A percentile compares a stretch with the other conserved stretches of the same genome.
phyloP scores from a whole-genome alignment of 2,113 vertebrate genomes.

The Leiothrix lutea region DNA sequence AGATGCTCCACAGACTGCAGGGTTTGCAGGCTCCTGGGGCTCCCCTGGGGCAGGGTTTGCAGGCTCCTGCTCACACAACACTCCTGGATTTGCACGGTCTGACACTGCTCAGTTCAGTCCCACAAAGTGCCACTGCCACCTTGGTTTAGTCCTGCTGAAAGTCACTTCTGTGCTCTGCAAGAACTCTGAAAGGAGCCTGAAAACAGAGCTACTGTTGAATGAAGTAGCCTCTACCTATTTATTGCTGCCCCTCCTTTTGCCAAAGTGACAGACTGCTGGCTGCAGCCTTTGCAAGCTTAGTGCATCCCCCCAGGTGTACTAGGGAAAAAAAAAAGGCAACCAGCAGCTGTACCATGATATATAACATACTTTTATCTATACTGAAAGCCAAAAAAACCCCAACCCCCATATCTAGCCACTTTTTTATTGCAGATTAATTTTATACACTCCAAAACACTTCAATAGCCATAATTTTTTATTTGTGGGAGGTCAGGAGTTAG shows the following conservation, averaged over 20 bases:
- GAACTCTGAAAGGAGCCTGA: background rate
- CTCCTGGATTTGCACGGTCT: background rate
- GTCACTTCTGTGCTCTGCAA: background rate
- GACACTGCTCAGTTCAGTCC: fast-evolving
- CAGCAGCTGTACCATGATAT: background rate
- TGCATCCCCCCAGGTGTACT: background rate
- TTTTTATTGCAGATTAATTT: background rate
- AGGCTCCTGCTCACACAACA: no score
- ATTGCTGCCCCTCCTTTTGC: background rate
- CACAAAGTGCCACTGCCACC: background rate
- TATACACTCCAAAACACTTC: background rate
- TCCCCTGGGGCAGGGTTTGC: no score
- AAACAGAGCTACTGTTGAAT: background rate
- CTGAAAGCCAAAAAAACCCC: background rate
- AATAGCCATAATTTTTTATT: background rate
- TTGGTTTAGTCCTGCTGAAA: background rate
- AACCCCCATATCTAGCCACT: background rate
- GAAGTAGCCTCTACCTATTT: background rate
- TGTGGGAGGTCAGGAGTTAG: background rate
- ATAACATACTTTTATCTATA: background rate
- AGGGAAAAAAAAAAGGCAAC: fast-evolving
- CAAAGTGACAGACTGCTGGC: background rate
- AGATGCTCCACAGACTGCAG: no score
- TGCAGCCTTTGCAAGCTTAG: background rate
- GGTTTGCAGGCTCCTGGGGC: no score